Evolutionary conservation across 2,797 vertebrate species (phyloP).

Genomic region (Rhinogobio ventralis): DNA sequence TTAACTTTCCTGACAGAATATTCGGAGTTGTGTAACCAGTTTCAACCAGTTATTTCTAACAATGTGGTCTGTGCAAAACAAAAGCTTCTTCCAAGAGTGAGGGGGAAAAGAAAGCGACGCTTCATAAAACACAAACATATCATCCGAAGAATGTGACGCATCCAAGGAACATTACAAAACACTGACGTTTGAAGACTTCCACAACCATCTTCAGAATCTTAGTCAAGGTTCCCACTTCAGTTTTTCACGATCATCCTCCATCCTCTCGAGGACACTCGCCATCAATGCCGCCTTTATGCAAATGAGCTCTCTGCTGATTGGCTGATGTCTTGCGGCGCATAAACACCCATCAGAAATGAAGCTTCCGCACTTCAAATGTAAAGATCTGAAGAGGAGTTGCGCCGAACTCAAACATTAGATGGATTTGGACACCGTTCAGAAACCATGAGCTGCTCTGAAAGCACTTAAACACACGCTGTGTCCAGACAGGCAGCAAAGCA

Average conservation of each 20-base stretch:
- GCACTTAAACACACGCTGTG: background rate
- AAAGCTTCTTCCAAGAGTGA: conserved; percentile 11
- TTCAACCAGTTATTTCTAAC: conserved; percentile 7
- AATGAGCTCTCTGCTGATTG: background rate
- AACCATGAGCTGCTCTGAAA: background rate
- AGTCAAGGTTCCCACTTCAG: too few species aligned
- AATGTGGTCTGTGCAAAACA: conserved; percentile 24
- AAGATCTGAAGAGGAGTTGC: background rate
- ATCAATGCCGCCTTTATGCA: background rate
- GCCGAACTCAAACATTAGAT: background rate
- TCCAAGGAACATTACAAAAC: background rate
- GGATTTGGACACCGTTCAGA: background rate
- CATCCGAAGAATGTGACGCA: background rate
- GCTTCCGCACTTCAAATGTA: background rate
- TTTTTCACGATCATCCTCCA: background rate
- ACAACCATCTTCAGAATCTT: background rate
- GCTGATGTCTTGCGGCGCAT: background rate
- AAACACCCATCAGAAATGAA: background rate
- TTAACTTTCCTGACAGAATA: background rate
- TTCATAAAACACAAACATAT: background rate
- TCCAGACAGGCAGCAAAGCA: background rate
- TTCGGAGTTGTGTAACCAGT: background rate
- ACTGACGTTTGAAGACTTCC: background rate
- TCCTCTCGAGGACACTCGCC: background rate
- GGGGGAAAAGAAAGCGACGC: background rate